Evolutionary conservation across 2,113 vertebrate species (phyloP).

Genomic region (Crotalus horridus): DNA sequence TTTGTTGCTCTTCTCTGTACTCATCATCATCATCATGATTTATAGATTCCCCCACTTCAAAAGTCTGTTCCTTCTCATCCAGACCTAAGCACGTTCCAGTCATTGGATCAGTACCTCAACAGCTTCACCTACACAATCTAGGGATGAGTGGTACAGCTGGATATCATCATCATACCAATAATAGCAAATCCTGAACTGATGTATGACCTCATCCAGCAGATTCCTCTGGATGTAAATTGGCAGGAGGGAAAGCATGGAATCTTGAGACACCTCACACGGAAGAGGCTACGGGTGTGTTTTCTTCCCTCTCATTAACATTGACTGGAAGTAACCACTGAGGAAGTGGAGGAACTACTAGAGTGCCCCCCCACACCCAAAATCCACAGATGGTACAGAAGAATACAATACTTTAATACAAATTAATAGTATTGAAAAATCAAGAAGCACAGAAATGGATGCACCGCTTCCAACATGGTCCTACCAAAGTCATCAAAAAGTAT

Average conservation of each 20-base stretch:
- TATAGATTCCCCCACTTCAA: not conserved
- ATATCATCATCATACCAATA: not conserved
- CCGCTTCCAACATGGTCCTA: not conserved
- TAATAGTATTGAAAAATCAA: not conserved
- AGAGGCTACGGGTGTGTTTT: not conserved
- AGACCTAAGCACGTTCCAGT: not conserved
- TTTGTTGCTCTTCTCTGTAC: too few species aligned
- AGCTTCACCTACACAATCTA: not conserved
- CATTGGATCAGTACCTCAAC: not conserved
- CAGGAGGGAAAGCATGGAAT: not conserved
- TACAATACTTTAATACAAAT: not conserved
- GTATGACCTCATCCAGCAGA: not conserved
- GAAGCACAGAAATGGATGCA: not conserved
- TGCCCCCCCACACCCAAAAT: not conserved
- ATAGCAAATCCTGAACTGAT: not conserved
- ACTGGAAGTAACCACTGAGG: not conserved
- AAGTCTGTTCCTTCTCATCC: not conserved
- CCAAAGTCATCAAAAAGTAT: not conserved
- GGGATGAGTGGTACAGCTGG: not conserved
- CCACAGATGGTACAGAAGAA: not conserved
- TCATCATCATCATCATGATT: not conserved
- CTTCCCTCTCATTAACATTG: not conserved
- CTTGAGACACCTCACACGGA: not conserved
- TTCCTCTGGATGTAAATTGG: not conserved
- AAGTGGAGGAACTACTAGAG: not conserved